These are phyloP conservation scores for Mechanitis mazaeus DNA, from an alignment of 2,888 invertebrate species.

Conservation along the genomic window DNA sequence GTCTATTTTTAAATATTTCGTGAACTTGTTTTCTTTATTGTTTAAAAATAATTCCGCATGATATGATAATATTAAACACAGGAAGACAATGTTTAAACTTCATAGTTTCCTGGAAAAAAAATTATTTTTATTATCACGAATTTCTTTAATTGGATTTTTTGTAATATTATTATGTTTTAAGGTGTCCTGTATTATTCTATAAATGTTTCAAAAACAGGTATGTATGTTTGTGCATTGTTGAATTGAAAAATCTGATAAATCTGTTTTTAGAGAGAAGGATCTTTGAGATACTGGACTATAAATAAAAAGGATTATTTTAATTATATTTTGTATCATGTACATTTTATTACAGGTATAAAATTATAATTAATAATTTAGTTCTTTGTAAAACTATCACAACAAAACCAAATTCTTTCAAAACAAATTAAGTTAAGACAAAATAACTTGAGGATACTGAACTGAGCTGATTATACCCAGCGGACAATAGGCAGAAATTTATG, in stretches of 20 bases:
- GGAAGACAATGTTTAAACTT: no score
- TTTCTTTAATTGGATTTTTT: no score
- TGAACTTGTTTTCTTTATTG: neutral
- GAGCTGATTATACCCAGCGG: constrained; percentile 29
- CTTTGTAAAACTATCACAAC: neutral
- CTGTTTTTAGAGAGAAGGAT: no score
- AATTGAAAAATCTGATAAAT: no score
- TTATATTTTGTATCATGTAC: constrained; percentile 5
- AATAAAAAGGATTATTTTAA: constrained; percentile 9
- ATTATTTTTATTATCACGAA: no score
- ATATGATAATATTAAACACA: no score
- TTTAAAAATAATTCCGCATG: neutral
- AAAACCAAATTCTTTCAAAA: neutral
- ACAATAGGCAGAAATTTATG: constrained; percentile 27
- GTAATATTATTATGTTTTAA: no score
- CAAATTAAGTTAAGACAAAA: constrained; percentile 11
- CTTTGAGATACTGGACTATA: neutral
- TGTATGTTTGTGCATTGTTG: no score
- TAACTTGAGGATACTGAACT: constrained; percentile 12
- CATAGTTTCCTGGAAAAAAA: no score
- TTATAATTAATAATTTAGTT: no score
- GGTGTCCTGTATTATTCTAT: no score
- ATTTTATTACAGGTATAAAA: neutral
- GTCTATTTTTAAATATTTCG: neutral
- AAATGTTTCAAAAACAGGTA: no score